Base-by-base conservation (phyloP, 2,888 invertebrate genomes). In the Rhagonycha lutea region DNA sequence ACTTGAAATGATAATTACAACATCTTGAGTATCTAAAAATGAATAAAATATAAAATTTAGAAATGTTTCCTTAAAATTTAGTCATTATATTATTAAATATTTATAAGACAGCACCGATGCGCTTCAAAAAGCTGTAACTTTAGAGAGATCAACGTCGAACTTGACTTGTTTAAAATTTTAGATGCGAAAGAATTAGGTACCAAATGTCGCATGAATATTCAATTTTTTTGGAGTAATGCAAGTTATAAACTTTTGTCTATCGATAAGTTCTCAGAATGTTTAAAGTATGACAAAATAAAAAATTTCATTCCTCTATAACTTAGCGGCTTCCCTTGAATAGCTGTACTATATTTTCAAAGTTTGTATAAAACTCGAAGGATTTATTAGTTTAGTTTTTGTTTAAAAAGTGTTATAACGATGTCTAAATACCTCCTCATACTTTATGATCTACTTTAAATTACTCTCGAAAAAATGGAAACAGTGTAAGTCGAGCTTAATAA, bases 1-100 rank as follows among this genome's bases (percentile, higher is more conserved):
- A 83, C 93, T 93, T 70, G 93, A 86, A 81, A 94, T 90, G 32
- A 91, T 88, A 81, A 93, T 89, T 32, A 91, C 90, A 78, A 93
- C 86, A 83, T 92, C 90, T 77, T 87, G 88, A 65, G 89, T 88
- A 83, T 90, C 92, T 91, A 89, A 2, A 90, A 91, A 65, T 23
- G 29, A 69, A 67, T 68, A 47, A 69, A 62, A 32, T 29, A 23
- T 63, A 18, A 29, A 23, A 26, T 14, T 67, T 47, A n/a, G 7
- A 67, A 14, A 67, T 28, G 2, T n/a, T 62, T 9, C 12, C 14
- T 2, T 24, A 60, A 61, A 26, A 70, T 70, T 70, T n/a, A 10
- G 14, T 18, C 12, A 65, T 65, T 26, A 61, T 18, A 11, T 11
- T 10, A 4, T 69, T 69, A 24, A 62, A 32, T 26, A 62, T 65